Conservation (phyloP, 2,113 vertebrate genomes). For the Plecotus auritus region DNA sequence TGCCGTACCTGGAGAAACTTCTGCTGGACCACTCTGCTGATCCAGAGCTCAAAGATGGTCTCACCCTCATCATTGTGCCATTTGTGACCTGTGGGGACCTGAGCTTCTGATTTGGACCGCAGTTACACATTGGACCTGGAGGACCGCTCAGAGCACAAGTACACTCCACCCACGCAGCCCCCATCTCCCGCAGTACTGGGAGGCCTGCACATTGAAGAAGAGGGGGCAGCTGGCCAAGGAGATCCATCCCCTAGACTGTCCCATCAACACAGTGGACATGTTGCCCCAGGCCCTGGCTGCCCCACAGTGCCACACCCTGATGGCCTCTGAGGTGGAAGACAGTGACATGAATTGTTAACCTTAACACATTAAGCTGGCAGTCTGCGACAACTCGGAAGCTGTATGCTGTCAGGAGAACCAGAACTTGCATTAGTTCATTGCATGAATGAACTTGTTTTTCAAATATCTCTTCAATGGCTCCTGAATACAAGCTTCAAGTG, state of each 20-base stretch:
- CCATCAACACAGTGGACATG: not conserved
- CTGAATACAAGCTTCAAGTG: not conserved
- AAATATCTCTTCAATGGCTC: not conserved
- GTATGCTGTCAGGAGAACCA: not conserved
- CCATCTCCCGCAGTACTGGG: conserved; percentile 87
- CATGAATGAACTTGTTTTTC: conserved; percentile 24
- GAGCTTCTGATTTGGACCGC: conserved; percentile 90
- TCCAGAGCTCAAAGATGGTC: conserved; percentile 88
- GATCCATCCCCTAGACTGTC: conserved; percentile 21
- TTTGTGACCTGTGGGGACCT: conserved; percentile 92
- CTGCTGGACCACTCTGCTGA: conserved; percentile 86
- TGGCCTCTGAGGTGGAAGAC: conserved; percentile 49
- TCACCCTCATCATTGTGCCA: conserved; percentile 88
- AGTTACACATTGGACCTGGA: conserved; percentile 87
- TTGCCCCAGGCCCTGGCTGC: not conserved
- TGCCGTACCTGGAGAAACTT: conserved; percentile 92
- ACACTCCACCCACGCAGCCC: conserved; percentile 79
- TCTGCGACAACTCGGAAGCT: not conserved
- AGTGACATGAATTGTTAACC: conserved; percentile 23
- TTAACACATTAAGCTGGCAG: conserved; percentile 11
- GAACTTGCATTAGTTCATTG: not conserved
- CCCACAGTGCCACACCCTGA: not conserved
- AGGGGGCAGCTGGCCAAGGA: conserved; percentile 54
- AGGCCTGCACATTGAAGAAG: conserved; percentile 90
- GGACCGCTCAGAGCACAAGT: conserved; percentile 83